These are phyloP conservation scores for Nephrocerus scutellatus DNA, from an alignment of 2,888 invertebrate genomes.

Conservation along the genomic window DNA sequence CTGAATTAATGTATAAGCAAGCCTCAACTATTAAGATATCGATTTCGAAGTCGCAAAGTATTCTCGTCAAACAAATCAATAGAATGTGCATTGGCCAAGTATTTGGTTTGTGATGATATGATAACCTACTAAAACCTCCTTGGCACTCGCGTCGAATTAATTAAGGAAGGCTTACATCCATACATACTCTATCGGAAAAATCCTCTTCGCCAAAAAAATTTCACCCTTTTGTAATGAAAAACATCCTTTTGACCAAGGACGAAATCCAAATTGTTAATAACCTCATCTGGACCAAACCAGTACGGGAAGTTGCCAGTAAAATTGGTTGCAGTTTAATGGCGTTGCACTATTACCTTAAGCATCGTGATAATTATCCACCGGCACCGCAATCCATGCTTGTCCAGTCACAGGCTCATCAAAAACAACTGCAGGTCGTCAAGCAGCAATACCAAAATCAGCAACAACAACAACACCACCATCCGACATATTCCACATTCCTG, in stretches of 20 bases:
- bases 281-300: constrained; percentile 33
- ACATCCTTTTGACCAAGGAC: constrained; percentile 36
- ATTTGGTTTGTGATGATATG: too few species aligned
- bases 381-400: constrained; percentile 14
- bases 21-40: too few species aligned
- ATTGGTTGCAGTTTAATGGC: constrained; percentile 37
- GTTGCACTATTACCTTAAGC: constrained; percentile 40
- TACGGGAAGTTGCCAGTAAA: constrained; percentile 20
- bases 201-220: too few species aligned
- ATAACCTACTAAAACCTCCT: too few species aligned
- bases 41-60: too few species aligned
- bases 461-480: constrained; percentile 10
- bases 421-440: constrained; percentile 8
- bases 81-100: too few species aligned
- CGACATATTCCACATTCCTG: background rate
- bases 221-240: too few species aligned
- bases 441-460: constrained; percentile 6
- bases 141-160: too few species aligned
- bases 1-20: too few species aligned
- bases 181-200: too few species aligned
- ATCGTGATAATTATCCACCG: constrained; percentile 35
- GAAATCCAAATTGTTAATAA: constrained; percentile 41
- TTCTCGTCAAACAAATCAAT: too few species aligned
- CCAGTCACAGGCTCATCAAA: background rate
- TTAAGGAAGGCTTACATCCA: too few species aligned